Evolutionary conservation across 2,113 vertebrate species (phyloP).

Genomic region (Urocitellus parryii): DNA sequence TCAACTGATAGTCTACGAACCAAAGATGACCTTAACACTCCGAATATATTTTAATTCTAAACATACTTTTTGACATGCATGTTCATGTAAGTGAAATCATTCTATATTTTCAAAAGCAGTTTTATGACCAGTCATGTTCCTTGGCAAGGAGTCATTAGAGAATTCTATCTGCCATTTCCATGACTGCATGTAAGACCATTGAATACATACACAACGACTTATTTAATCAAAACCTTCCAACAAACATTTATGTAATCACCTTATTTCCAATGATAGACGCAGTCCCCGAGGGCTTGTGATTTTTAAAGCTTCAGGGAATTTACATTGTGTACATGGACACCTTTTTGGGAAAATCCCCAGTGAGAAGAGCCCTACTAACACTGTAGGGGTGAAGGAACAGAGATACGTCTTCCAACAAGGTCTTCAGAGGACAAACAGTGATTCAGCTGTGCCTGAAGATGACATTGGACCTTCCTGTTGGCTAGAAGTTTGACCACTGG

Average conservation of each 20-base stretch:
- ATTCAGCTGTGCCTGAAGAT: background rate
- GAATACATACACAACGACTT: background rate
- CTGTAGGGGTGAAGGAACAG: background rate
- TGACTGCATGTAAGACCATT: background rate
- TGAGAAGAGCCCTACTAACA: background rate
- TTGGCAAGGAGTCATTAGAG: background rate
- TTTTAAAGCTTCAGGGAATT: background rate
- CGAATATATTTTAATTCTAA: background rate
- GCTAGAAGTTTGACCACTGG: too few species aligned
- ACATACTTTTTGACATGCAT: background rate
- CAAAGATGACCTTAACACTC: background rate
- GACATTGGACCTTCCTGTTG: accelerated
- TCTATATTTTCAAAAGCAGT: background rate
- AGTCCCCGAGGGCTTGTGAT: accelerated
- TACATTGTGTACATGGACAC: accelerated
- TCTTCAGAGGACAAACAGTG: background rate
- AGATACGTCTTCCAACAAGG: too few species aligned
- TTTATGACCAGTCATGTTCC: background rate
- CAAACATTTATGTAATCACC: background rate
- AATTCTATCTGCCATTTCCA: background rate
- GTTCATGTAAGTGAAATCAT: background rate
- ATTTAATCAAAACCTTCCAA: background rate
- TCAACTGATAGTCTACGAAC: background rate
- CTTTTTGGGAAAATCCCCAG: background rate
- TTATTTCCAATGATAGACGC: background rate